Conservation (phyloP, 2,113 vertebrate species). For the Chaenocephalus aceratus region DNA sequence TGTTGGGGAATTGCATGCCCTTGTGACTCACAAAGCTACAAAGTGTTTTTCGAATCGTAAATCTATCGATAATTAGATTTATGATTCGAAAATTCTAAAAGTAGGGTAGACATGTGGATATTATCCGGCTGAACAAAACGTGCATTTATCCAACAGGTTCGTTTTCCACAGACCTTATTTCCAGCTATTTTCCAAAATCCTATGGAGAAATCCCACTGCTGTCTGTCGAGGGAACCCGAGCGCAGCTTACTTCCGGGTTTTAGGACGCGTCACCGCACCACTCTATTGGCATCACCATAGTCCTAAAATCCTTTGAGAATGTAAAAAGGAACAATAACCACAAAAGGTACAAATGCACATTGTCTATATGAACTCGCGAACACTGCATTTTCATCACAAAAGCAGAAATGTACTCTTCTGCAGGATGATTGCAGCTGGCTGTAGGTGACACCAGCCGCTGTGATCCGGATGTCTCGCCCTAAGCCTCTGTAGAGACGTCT, state of each 20-base stretch:
- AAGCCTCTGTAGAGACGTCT: slow-evolving; percentile 52
- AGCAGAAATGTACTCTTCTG: slow-evolving; percentile 40
- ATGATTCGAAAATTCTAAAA: too few species aligned
- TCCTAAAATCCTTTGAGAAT: neutral
- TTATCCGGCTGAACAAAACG: too few species aligned
- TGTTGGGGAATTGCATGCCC: neutral
- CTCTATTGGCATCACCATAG: neutral
- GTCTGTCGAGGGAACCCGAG: too few species aligned
- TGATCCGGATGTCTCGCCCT: slow-evolving; percentile 73
- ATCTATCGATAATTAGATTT: too few species aligned
- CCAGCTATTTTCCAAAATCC: too few species aligned
- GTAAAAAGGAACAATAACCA: neutral
- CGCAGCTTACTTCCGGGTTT: too few species aligned
- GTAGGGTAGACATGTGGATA: too few species aligned
- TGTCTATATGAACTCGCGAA: slow-evolving; percentile 18
- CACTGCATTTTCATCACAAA: slow-evolving; percentile 23
- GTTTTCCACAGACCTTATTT: too few species aligned
- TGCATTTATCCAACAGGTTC: too few species aligned
- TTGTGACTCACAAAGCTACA: neutral
- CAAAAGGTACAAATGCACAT: neutral
- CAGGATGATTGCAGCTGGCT: slow-evolving; percentile 48
- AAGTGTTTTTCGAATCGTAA: too few species aligned
- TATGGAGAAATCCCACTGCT: too few species aligned
- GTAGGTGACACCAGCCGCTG: slow-evolving; percentile 54
- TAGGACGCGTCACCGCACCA: too few species aligned